Evolutionary conservation across 2,113 vertebrate species (phyloP), one percentile per base, ranked within the genome.

Genomic region (Cacatua alba): DNA sequence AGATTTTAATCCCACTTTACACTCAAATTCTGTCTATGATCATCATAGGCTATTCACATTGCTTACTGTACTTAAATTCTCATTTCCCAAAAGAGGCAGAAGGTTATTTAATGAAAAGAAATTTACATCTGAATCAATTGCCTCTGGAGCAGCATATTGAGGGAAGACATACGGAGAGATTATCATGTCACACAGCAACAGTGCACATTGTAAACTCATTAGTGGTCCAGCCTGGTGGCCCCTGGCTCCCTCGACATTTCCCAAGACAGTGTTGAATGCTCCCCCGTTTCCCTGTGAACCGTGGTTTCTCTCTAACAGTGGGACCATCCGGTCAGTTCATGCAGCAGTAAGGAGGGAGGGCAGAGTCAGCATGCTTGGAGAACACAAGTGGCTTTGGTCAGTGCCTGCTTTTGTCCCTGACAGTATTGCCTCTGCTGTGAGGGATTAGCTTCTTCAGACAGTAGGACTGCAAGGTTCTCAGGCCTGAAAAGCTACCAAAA

Each of bases 321-420:
- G 12, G 24, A 43, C 20, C 3, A 1, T n/a, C 9, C 49, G 57
- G 35, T 19, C 53, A 59, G 57, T 16, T 33, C 0, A 0, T 28
- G 18, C 15, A 65, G 23, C 28, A 72, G n/a, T 0, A 35, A 15
- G 7, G 4, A 88, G 28, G 31, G 25, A 41, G 16, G 46, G 29
- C 60, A 86, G 69, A 71, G 28, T 13, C 23, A 43, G 33, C 9
- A 25, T 8, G 17, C 16, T 44, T 79, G 21, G 43, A 41, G 48
- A 68, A 60, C 1, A 0, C 11, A n/a, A 26, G 35, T 2, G 19
- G 4, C 74, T 86, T 82, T 14, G n/a, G 41, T 37, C 37, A 10
- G 3, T 9, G 28, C 19, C 15, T 0, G 0, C 33, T 65, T 82
- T 76, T 77, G 31, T 86, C 43, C 53, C 29, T 23, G 28, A 41